These are phyloP conservation scores for Habroteleia sp. DNA, from an alignment of 2,888 invertebrate species.

Conservation along the genomic window DNA sequence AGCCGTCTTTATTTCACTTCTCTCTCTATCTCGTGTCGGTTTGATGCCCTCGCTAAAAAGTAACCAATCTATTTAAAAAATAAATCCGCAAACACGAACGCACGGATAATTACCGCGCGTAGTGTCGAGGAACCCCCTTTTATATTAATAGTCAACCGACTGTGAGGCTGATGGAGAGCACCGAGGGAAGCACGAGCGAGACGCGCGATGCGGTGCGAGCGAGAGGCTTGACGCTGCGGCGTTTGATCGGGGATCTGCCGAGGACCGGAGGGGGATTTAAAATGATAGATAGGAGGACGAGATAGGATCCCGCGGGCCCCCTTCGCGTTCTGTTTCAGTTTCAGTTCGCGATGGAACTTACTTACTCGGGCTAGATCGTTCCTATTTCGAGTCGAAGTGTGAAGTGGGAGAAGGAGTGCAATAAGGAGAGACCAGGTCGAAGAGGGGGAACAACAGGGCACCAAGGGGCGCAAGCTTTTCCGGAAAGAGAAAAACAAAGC, in stretches of 20 bases:
- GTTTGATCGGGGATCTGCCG: constrained; percentile 66
- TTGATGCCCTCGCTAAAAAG: constrained; percentile 62
- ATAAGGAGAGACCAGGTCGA: constrained; percentile 21
- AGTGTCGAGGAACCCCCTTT: constrained; percentile 80
- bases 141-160: constrained; percentile 80
- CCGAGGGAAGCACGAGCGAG: constrained; percentile 68
- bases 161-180: constrained; percentile 74
- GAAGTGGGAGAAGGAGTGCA: constrained; percentile 25
- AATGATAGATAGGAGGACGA: constrained; percentile 80
- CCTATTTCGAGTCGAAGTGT: constrained; percentile 32
- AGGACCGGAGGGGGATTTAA: constrained; percentile 76
- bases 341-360: constrained; percentile 76
- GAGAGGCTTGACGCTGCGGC: constrained; percentile 61
- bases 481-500: neutral
- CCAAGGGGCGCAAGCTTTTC: constrained; percentile 7
- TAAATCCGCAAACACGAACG: constrained; percentile 75
- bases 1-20: neutral
- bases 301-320: constrained; percentile 77
- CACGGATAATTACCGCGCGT: constrained; percentile 76
- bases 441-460: constrained; percentile 5
- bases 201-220: constrained; percentile 42
- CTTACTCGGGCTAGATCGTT: constrained; percentile 70
- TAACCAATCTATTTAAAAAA: constrained; percentile 68
- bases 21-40: constrained; percentile 25
- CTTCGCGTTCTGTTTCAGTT: constrained; percentile 77